Base-by-base conservation (phyloP, 2,888 invertebrate genomes). In the Acrobasis suavella region DNA sequence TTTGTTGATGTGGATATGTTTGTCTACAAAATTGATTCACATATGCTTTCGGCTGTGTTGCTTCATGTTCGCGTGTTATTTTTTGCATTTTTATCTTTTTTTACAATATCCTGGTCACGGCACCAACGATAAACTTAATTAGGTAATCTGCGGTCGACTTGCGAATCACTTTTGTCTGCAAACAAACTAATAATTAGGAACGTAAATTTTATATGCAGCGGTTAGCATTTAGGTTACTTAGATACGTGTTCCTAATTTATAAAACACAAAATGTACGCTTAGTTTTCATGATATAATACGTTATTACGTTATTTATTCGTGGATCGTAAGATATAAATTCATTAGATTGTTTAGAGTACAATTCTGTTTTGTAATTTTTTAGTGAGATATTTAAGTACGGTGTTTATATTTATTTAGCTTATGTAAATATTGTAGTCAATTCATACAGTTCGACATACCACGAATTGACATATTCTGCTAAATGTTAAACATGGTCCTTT, bases 351-450 rank as follows among this genome's bases (percentile, higher is more conserved):
- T 59, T 62, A 66, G 61, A 70, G 71, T 72, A 74, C 73, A 74
- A 70, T 67, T 69, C 65, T 60, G 50, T 65, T 70, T 63, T 50
- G 51, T 60, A 60, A 59, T 68, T 64, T 55, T 64, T 64, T 65
- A 68, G 66, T 70, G 69, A 67, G 67, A 69, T 64, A 59, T 59
- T 60, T 54, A 63, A 64, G 67, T 69, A 62, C 61, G 62, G 69
- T 70, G 71, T 71, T 68, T 64, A 60, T 64, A 42, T 71, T 65
- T 71, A 63, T 62, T 65, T 67, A 7, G 32, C 32, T 50, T 60
- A 50, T 50, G 39, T 56, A 65, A 63, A 62, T 64, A 62, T 52
- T 8, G 5, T 32, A 14, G 6, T n/a, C n/a, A 14, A n/a, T 37
- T 46, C 58, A 38, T 42, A 39, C 54, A 59, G 58, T 58, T 38